Conservation (phyloP, 2,888 invertebrate species). For the Clistopyga incitator region DNA sequence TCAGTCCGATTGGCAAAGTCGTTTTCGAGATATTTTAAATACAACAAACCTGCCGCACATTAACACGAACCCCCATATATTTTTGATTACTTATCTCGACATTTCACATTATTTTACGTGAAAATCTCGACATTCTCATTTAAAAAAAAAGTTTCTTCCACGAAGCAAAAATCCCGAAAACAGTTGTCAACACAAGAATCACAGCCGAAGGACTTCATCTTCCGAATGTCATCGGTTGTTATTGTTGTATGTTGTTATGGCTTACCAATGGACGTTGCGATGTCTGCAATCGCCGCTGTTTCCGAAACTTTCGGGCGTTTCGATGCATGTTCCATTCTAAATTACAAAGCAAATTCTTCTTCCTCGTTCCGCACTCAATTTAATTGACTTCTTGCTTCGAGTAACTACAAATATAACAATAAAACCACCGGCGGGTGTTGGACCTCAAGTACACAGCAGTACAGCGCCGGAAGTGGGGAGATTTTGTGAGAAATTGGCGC, state of each 20-base stretch:
- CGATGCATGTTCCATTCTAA: conserved; percentile 68
- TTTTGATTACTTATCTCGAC: too few species aligned
- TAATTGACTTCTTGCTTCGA: neutral
- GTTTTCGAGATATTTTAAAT: too few species aligned
- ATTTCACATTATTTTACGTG: too few species aligned
- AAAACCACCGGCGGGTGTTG: neutral
- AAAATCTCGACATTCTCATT: too few species aligned
- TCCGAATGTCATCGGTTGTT: neutral
- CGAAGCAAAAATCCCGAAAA: neutral
- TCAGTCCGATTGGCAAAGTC: too few species aligned
- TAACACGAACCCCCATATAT: too few species aligned
- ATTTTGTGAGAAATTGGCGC: conserved; percentile 4
- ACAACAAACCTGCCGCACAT: too few species aligned
- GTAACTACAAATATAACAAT: too few species aligned
- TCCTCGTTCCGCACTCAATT: neutral
- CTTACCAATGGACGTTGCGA: conserved; percentile 74
- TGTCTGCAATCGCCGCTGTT: conserved; percentile 72
- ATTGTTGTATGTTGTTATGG: too few species aligned
- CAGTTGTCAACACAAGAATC: neutral
- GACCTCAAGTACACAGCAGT: neutral
- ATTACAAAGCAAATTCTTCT: conserved; percentile 9
- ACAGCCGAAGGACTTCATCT: neutral
- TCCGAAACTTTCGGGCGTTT: conserved; percentile 72
- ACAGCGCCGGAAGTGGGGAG: conserved; percentile 5
- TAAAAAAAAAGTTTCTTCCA: too few species aligned